These are phyloP conservation scores for Echinarachnius parma DNA, from an alignment of 53 echinoderm and acorn worm genomes.

Conservation along the genomic window DNA sequence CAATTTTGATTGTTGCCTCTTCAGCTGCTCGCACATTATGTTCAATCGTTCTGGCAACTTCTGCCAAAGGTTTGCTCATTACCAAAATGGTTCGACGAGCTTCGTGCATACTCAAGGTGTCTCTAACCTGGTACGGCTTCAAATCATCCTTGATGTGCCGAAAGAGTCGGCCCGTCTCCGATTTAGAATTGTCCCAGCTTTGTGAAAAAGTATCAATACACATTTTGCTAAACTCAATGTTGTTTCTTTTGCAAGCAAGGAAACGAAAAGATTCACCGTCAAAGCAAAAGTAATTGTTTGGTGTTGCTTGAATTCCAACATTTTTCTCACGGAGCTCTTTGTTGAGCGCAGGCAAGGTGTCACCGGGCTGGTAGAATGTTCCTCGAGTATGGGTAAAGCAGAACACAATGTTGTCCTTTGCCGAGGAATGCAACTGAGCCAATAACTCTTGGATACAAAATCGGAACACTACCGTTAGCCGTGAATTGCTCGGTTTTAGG, in stretches of 20 bases:
- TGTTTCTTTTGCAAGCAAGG: slow-evolving; percentile 12
- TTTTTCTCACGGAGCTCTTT: slow-evolving; percentile 18
- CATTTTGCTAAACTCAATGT: not conserved
- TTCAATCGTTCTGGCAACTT: not conserved
- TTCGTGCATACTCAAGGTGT: not conserved
- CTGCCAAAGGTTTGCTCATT: not conserved
- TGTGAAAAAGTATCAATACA: too few relatives aligned
- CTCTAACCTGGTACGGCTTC: not conserved
- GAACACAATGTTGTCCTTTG: slow-evolving; percentile 40
- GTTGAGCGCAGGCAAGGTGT: slow-evolving; percentile 33
- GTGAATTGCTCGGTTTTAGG: slow-evolving; percentile 37
- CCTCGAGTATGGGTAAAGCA: slow-evolving; percentile 29
- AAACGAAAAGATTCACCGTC: slow-evolving; percentile 34
- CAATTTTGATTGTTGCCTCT: too few relatives aligned
- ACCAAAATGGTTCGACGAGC: not conserved
- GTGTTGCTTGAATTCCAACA: slow-evolving; percentile 14
- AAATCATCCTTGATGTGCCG: too few relatives aligned
- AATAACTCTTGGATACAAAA: slow-evolving; percentile 33
- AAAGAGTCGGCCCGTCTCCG: too few relatives aligned
- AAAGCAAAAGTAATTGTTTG: slow-evolving; percentile 27
- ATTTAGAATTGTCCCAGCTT: too few relatives aligned
- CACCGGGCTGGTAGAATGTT: slow-evolving; percentile 33
- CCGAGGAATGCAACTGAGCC: slow-evolving; percentile 19
- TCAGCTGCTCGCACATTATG: not conserved
- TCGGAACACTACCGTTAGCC: slow-evolving; percentile 30